Conservation (phyloP, 2,888 invertebrate genomes). For the Strigamia crassipes region DNA sequence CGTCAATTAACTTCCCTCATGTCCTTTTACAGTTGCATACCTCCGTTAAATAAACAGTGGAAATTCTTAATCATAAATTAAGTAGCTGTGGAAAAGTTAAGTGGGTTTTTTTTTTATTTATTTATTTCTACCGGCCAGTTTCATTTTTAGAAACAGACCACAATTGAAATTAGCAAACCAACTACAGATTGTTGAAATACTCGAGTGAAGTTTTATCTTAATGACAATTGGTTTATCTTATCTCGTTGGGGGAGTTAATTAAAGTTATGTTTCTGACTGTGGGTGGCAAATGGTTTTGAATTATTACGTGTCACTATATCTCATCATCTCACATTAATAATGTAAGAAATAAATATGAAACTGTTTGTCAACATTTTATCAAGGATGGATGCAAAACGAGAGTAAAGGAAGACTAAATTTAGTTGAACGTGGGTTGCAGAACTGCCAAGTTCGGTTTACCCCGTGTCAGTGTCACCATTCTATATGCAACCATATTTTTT, state of each 20-base stretch:
- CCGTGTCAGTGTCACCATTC: not conserved
- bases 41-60: not conserved
- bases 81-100: not conserved
- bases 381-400: not conserved
- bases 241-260: not conserved
- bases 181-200: not conserved
- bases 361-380: not conserved
- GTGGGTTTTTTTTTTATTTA: not conserved
- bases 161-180: not conserved
- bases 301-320: no score
- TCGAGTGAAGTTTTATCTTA: not conserved
- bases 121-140: not conserved
- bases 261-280: not conserved
- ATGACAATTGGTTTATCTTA: not conserved
- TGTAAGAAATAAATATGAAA: not conserved
- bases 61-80: conserved; percentile 4
- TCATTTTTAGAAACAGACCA: not conserved
- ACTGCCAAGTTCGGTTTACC: conserved; percentile 29
- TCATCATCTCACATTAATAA: not conserved
- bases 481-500: not conserved
- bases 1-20: not conserved
- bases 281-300: not conserved
- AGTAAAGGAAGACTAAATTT: conserved; percentile 1
- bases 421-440: not conserved
- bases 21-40: conserved; percentile 29